Percentiles rank a stretch among this genome's conserved stretches.
These are phyloP conservation scores for Ceratotherium simum DNA, from an alignment of 2,113 vertebrate species.

Conservation along the genomic window DNA sequence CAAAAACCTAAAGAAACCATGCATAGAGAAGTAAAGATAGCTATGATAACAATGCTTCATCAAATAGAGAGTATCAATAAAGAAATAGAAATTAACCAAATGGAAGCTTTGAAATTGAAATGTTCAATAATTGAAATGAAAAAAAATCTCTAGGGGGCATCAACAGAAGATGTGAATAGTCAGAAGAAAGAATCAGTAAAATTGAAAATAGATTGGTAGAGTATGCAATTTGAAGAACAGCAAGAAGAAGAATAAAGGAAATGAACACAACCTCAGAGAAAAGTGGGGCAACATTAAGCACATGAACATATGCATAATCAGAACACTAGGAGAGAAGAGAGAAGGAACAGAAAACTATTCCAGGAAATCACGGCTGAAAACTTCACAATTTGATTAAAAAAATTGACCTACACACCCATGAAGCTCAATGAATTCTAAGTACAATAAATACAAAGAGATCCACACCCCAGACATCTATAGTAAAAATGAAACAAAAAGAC, in stretches of 20 bases:
- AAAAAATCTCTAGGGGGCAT: not conserved
- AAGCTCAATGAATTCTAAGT: not conserved
- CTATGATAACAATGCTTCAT: not conserved
- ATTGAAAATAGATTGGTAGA: not conserved
- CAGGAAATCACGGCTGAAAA: not conserved
- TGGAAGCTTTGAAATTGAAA: not conserved
- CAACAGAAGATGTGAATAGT: not conserved
- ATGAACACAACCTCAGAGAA: not conserved
- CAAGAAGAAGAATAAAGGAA: not conserved
- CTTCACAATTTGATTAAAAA: not conserved
- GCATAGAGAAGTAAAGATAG: not conserved
- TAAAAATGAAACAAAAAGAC: not conserved
- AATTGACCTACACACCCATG: not conserved
- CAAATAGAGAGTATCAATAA: not conserved
- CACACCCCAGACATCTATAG: not conserved
- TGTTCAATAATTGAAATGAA: not conserved
- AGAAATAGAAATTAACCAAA: not conserved
- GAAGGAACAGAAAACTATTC: not conserved
- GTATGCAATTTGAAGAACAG: not conserved
- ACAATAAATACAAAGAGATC: not conserved
- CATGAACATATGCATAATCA: not conserved
- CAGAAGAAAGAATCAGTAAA: not conserved
- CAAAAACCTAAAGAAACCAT: not conserved
- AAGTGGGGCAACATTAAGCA: not conserved
- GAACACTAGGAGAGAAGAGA: not conserved